These are phyloP conservation scores for Himalopsyche kuldschensis DNA, from an alignment of 2,888 invertebrate genomes.

Conservation along the genomic window DNA sequence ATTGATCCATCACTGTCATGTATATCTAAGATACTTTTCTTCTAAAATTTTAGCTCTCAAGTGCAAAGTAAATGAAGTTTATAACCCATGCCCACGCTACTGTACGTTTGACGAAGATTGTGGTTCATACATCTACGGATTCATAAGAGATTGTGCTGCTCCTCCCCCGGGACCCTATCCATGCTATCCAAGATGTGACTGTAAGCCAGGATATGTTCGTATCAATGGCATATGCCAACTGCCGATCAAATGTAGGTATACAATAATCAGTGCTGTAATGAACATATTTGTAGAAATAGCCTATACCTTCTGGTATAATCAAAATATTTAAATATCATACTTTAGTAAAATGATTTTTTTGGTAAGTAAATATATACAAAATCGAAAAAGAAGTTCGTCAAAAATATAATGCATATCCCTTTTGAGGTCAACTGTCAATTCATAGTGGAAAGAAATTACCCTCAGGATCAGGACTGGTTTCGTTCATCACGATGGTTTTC, in stretches of 20 bases:
- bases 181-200: slow-evolving; percentile 21
- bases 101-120: slow-evolving; percentile 18
- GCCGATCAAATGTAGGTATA: not conserved
- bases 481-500: too few species aligned
- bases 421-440: too few species aligned
- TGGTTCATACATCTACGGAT: not conserved
- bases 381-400: not conserved
- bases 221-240: slow-evolving; percentile 11
- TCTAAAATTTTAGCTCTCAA: not conserved
- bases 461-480: too few species aligned
- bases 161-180: not conserved
- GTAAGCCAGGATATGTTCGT: slow-evolving; percentile 15
- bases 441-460: too few species aligned
- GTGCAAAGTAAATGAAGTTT: slow-evolving; percentile 13
- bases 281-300: too few species aligned
- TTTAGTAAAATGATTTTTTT: too few species aligned
- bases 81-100: not conserved
- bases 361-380: too few species aligned
- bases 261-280: not conserved
- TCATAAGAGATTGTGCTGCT: not conserved
- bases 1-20: too few species aligned
- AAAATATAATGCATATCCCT: too few species aligned
- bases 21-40: too few species aligned
- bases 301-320: too few species aligned
- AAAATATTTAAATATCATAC: too few species aligned